phyloP scores from a whole-genome alignment of 1,140 invertebrate species.

The Choristoneura fumiferana region DNA sequence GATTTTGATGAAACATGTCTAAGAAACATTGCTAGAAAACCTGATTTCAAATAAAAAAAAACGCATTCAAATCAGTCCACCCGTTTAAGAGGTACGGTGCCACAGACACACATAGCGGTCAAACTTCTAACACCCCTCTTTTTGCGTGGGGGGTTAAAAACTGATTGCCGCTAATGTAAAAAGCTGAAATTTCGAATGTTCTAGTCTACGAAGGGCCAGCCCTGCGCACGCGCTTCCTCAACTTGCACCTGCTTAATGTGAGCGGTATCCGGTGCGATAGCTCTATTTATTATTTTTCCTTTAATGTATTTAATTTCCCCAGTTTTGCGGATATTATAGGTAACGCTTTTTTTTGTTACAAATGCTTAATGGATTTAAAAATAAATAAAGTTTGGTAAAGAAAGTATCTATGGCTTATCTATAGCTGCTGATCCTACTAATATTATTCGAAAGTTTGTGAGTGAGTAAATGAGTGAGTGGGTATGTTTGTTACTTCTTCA shows the following conservation, averaged over 20 bases:
- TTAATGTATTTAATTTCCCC: slow-evolving; percentile 17
- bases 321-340: slow-evolving; percentile 7
- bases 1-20: too few relatives aligned
- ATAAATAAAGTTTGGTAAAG: not conserved
- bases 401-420: too few relatives aligned
- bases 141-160: too few relatives aligned
- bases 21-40: too few relatives aligned
- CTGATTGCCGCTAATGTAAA: too few relatives aligned
- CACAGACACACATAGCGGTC: too few relatives aligned
- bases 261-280: slow-evolving; percentile 35
- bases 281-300: slow-evolving; percentile 18
- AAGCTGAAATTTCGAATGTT: not conserved
- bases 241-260: slow-evolving; percentile 43
- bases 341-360: not conserved
- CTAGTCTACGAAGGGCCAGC: not conserved
- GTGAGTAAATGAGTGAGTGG: too few relatives aligned
- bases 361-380: not conserved
- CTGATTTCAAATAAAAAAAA: too few relatives aligned
- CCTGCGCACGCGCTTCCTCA: slow-evolving; percentile 11
- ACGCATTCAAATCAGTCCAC: too few relatives aligned
- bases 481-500: too few relatives aligned
- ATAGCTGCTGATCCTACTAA: not conserved
- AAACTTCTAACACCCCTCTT: too few relatives aligned
- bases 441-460: not conserved
- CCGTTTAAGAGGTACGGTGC: too few relatives aligned